Evolutionary conservation across 2,888 invertebrate species (phyloP).

Genomic region (Sceliomorpha sp.): DNA sequence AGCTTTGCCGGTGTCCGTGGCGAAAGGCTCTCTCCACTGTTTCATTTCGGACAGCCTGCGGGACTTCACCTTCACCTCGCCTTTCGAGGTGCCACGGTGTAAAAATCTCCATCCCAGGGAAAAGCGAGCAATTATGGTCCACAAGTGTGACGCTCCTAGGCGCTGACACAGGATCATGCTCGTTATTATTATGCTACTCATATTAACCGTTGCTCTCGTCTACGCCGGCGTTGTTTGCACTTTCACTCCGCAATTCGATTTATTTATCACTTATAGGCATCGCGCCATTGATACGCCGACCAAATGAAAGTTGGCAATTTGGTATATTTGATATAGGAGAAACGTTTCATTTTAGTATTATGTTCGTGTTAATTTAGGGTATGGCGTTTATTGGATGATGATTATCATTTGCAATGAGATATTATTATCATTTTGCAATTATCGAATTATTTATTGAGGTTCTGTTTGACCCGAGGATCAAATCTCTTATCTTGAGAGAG

Average conservation of each 20-base stretch:
- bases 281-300: conserved; percentile 41
- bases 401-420: too few species aligned
- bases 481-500: too few species aligned
- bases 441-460: too few species aligned
- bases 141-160: conserved; percentile 37
- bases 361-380: too few species aligned
- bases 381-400: too few species aligned
- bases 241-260: conserved; percentile 37
- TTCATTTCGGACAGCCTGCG: conserved; percentile 12
- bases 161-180: too few species aligned
- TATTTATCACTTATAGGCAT: conserved; percentile 31
- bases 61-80: not conserved
- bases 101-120: conserved; percentile 27
- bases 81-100: conserved; percentile 22
- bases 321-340: conserved; percentile 10
- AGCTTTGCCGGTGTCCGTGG: conserved; percentile 3
- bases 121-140: conserved; percentile 38
- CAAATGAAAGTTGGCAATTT: conserved; percentile 34
- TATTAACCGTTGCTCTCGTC: conserved; percentile 21
- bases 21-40: conserved; percentile 22
- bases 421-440: too few species aligned
- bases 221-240: conserved; percentile 35
- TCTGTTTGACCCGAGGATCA: too few species aligned
- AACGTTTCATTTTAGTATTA: conserved; percentile 20
- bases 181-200: conserved; percentile 33